Evolutionary conservation across 2,113 vertebrate species (phyloP).

Genomic region (Rhinolophus sinicus): DNA sequence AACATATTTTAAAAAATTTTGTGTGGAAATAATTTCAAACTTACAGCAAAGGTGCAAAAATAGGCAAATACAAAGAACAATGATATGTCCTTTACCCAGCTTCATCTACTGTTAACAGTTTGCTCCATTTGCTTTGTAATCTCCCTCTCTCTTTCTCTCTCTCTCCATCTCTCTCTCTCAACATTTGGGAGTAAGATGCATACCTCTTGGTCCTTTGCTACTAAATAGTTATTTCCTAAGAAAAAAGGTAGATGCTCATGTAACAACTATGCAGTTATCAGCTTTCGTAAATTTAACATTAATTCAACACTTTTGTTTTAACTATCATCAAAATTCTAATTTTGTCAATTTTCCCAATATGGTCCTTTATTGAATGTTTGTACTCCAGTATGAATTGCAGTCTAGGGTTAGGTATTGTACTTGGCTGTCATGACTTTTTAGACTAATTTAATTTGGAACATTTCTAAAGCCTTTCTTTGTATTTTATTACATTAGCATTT

Average conservation of each 20-base stretch:
- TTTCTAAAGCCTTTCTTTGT: not conserved
- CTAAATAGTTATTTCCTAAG: not conserved
- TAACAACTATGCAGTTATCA: not conserved
- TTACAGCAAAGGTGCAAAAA: not conserved
- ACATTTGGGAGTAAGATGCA: not conserved
- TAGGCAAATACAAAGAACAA: not conserved
- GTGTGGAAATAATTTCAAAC: slow-evolving; percentile 29
- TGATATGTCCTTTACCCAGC: not conserved
- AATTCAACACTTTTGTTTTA: not conserved
- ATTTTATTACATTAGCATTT: not conserved
- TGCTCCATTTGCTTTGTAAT: not conserved
- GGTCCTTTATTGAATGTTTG: not conserved
- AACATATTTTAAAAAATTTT: not conserved
- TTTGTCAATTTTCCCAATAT: not conserved
- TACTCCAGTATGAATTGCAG: not conserved
- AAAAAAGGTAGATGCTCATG: not conserved
- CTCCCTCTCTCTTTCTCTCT: no score
- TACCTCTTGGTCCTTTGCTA: not conserved
- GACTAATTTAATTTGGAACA: not conserved
- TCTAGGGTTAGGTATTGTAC: not conserved
- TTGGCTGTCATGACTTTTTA: not conserved
- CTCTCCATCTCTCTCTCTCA: not conserved
- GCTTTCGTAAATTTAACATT: not conserved
- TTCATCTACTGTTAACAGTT: not conserved
- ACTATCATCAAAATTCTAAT: not conserved